Evolutionary conservation across 2,888 invertebrate genomes (phyloP).

Genomic region (Diaperis boleti): DNA sequence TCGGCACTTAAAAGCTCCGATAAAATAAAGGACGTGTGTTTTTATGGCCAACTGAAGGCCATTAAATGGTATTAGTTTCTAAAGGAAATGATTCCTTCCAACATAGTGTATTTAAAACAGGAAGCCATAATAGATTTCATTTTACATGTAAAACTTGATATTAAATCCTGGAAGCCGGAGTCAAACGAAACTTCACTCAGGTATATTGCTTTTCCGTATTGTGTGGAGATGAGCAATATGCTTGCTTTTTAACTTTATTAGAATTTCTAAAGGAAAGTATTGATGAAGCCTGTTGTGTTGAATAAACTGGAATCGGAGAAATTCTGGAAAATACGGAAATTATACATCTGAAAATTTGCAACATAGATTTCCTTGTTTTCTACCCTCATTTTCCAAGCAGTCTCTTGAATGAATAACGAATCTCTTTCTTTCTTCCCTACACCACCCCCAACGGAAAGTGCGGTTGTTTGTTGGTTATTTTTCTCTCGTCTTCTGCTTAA

Average conservation of each 20-base stretch:
- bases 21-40: constrained; percentile 25
- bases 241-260: constrained; percentile 15
- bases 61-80: constrained; percentile 27
- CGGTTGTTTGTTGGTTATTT: neutral
- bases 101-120: constrained; percentile 5
- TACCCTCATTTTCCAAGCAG: constrained; percentile 13
- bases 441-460: neutral
- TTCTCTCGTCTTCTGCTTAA: neutral
- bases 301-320: too few relatives aligned
- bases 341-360: constrained; percentile 7
- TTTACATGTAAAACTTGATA: constrained; percentile 23
- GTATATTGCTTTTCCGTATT: constrained; percentile 23
- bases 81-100: constrained; percentile 1
- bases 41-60: constrained; percentile 28
- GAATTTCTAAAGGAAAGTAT: constrained; percentile 1
- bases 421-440: neutral
- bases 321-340: neutral
- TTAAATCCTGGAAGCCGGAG: constrained; percentile 11
- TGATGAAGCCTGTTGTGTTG: too few relatives aligned
- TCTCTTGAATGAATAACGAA: neutral
- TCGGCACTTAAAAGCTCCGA: constrained; percentile 30
- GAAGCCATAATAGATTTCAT: constrained; percentile 15
- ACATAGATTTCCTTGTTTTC: constrained; percentile 20
- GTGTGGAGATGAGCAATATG: constrained; percentile 23
- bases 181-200: constrained; percentile 16